A percentile compares a stretch with the other conserved stretches of the same genome.
Evolutionary conservation across 2,797 vertebrate genomes (phyloP).

Genomic region (Mus caroli): DNA sequence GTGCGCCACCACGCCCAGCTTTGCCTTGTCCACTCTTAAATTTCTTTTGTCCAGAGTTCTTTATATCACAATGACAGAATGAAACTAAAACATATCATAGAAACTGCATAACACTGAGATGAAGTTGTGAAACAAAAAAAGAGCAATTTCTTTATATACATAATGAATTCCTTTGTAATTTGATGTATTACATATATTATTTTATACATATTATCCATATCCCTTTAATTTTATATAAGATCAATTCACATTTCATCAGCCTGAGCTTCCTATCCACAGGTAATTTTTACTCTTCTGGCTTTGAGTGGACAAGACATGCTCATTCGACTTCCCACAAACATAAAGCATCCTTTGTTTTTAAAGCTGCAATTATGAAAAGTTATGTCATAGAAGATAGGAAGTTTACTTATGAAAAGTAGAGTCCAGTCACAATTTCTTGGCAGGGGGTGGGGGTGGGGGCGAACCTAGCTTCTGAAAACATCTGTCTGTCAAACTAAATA

Average conservation of each 20-base stretch:
- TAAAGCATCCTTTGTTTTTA: slow-evolving; percentile 35
- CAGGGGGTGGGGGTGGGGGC: neutral
- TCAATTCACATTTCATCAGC: neutral
- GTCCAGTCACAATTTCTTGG: neutral
- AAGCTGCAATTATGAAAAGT: neutral
- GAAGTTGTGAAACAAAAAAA: neutral
- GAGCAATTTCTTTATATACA: neutral
- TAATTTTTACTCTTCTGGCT: neutral
- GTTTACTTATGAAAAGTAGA: neutral
- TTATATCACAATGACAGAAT: neutral
- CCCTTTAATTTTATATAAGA: slow-evolving; percentile 10
- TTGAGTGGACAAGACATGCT: neutral
- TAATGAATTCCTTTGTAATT: neutral
- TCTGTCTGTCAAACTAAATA: slow-evolving; percentile 30
- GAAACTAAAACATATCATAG: neutral
- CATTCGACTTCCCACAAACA: neutral
- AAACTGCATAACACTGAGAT: neutral
- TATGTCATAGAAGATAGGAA: neutral
- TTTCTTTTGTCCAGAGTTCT: neutral
- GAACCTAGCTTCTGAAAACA: slow-evolving; percentile 33
- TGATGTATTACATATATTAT: neutral
- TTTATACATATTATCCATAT: neutral
- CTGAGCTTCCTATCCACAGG: neutral
- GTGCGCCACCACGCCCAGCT: too few relatives aligned
- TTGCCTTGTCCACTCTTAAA: neutral